Evolutionary conservation across 1,140 invertebrate genomes (phyloP), one percentile per base, ranked within the genome.

Genomic region (Hypothenemus hampei): DNA sequence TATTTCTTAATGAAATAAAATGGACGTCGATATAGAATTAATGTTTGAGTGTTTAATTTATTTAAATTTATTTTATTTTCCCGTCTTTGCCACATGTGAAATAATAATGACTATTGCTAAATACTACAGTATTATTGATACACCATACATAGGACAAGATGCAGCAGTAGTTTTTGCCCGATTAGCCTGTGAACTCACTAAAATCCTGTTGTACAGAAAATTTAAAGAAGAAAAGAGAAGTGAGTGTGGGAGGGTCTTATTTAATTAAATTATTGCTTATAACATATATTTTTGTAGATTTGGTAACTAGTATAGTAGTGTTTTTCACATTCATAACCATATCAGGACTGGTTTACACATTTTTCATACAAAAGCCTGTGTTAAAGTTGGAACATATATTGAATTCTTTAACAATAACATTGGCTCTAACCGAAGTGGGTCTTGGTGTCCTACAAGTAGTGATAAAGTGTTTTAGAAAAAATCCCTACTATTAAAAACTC

Each of bases 21-120:
- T 65, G 62, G 60, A 66, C 23, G 29, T 66, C 18, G 63, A 66
- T 49, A 54, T 61, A 4, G 65, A 66, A 36, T 40, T 66, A 15
- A 65, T 66, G 65, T 65, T 66, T 45, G 65, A 66, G 37, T 66
- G 65, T 35, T 45, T 66, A 16, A 63, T 66, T 16, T 65, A 66
- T 23, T 33, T 66, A 11, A 66, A 66, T 50, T 50, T 58, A 21
- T 66, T 63, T 49, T 65, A 66, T 50, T 66, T 58, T 37, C 59
- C 63, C 6, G 57, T 66, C 26, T 65, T 66, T 36, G 61, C 57
- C 4, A 59, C 55, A 8, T 65, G 63, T 37, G 63, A 66, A 35
- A 56, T 51, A 2, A 63, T 66, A 18, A 61, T 66, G 61, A 59
- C 61, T 3, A 56, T 57, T 10, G 63, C 63, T n/a, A 66, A 66